These are phyloP conservation scores for Archivesica marissinica DNA, from an alignment of 1,140 invertebrate species.

Conservation along the genomic window DNA sequence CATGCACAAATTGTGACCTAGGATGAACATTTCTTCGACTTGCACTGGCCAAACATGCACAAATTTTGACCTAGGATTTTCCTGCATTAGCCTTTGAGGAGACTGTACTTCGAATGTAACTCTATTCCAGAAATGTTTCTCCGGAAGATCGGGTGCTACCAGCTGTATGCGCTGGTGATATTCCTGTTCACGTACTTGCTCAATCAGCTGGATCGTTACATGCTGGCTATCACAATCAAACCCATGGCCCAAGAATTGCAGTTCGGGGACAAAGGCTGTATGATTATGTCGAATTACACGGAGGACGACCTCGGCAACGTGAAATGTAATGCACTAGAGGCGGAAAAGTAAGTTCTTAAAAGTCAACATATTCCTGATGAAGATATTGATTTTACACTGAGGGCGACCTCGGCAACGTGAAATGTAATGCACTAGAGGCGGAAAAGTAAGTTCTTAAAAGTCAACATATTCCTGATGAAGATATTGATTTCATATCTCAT, in stretches of 20 bases:
- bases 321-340: conserved; percentile 61
- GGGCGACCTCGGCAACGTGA: conserved; percentile 38
- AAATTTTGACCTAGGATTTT: no score
- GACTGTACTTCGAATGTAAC: no score
- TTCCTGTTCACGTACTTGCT: conserved; percentile 83
- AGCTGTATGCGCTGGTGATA: conserved; percentile 81
- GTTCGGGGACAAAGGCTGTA: conserved; percentile 94
- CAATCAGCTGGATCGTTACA: conserved; percentile 84
- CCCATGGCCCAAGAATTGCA: conserved; percentile 87
- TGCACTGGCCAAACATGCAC: no score
- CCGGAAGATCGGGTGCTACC: conserved; percentile 70
- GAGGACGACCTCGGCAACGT: conserved; percentile 40
- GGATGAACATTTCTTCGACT: no score
- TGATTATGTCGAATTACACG: conserved; percentile 86
- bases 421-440: conserved; percentile 59
- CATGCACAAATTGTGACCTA: no score
- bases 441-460: conserved; percentile 12
- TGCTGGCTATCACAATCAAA: conserved; percentile 82
- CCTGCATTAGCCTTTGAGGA: no score
- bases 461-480: not conserved
- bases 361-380: not conserved
- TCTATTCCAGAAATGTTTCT: conserved; percentile 63
- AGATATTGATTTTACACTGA: no score
- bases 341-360: conserved; percentile 10
- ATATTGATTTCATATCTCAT: no score